phyloP scores from a whole-genome alignment of 1,140 invertebrate genomes.

The Pachypeltis micranthus region DNA sequence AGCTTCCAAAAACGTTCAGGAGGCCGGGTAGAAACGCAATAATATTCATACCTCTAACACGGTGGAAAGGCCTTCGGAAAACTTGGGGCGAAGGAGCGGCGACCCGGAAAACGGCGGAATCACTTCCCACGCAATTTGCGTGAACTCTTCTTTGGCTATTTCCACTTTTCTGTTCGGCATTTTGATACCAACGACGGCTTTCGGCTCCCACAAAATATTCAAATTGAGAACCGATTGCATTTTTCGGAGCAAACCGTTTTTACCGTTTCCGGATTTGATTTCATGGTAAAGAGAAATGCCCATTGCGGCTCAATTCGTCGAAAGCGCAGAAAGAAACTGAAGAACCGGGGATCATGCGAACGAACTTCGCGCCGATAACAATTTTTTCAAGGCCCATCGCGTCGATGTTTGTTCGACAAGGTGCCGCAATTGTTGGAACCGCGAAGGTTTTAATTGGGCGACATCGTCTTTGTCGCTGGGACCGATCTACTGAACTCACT shows the following conservation, averaged over 20 bases:
- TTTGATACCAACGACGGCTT: neutral
- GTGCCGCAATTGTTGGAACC: no score
- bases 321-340: no score
- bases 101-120: neutral
- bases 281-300: neutral
- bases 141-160: slow-evolving; percentile 1
- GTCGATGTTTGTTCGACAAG: no score
- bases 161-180: neutral
- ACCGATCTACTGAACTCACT: no score
- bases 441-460: no score
- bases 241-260: neutral
- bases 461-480: no score
- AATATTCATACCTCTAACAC: neutral
- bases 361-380: no score
- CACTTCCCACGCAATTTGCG: slow-evolving; percentile 9
- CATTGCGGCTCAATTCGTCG: no score
- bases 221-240: neutral
- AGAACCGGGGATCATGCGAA: no score
- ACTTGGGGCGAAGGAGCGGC: neutral
- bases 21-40: slow-evolving; percentile 48
- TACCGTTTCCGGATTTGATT: neutral
- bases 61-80: neutral
- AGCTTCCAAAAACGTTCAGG: no score
- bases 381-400: no score
- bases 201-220: neutral